Evolutionary conservation across 2,113 vertebrate genomes (phyloP), one percentile per base, ranked within the genome.

Genomic region (Stictonetta naevosa): DNA sequence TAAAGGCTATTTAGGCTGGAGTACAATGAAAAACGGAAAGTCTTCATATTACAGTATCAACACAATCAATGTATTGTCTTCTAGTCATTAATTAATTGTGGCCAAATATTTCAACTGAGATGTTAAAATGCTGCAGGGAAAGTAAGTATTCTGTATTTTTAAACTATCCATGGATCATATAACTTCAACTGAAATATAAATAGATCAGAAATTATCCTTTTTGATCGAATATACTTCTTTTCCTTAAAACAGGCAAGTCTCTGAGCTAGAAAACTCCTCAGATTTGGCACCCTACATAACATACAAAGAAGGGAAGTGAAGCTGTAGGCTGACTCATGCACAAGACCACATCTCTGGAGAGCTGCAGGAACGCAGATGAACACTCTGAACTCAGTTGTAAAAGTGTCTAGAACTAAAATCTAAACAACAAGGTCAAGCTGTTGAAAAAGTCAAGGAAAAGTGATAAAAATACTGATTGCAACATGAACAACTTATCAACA

Each of bases 371-470:
- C 64, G 31, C 33, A 75, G 76, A 92, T 26, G 29, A 68, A 6
- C 16, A 10, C 12, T 84, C 25, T 92, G 46, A 96, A 92, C 36
- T 92, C 36, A 48, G 33, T 10, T 88, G 33, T 11, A 91, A 93
- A 74, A 93, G 9, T 6, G 28, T 48, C 67, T 63, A 62, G 10
- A 72, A 64, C 36, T 44, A 69, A 91, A 74, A 53, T 77, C 81
- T 66, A 3, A 31, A 34, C 38, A 55, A 64, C 15, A 85, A 93
- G 17, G 52, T 89, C 85, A 95, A 88, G 15, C 18, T 71, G 13
- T 15, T 74, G 31, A 95, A 96, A 84, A 67, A 63, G 21, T 21
- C 46, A 48, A 12, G 3, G 11, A n/a, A 13, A 64, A 31, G 28
- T 59, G 25, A 73, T 63, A 62, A 89, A 85, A 90, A 87, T 19